Evolutionary conservation across 2,113 vertebrate species (phyloP).

Genomic region (Corythaeola cristata): DNA sequence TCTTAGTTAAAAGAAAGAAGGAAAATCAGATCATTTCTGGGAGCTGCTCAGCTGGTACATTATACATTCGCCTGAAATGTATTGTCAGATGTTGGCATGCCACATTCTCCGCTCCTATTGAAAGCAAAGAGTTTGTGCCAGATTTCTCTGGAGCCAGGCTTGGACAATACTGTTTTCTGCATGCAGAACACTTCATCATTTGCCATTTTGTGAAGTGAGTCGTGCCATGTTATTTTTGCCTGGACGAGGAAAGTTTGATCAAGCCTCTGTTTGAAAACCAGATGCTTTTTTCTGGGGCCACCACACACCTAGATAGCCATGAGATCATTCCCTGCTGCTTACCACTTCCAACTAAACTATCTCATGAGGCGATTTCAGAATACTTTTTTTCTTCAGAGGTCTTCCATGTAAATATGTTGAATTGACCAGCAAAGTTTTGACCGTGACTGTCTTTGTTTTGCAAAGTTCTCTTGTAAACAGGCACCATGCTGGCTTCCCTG

Average conservation of each 20-base stretch:
- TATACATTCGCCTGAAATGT: background rate
- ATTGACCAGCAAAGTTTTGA: constrained; percentile 74
- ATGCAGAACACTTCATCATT: background rate
- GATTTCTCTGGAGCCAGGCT: background rate
- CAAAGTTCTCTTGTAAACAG: constrained; percentile 75
- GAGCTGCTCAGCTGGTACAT: background rate
- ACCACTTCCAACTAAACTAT: background rate
- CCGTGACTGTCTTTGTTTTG: constrained; percentile 79
- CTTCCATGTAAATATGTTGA: constrained; percentile 65
- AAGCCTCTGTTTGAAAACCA: background rate
- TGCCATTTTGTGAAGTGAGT: background rate
- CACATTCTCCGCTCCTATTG: background rate
- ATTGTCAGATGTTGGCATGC: background rate
- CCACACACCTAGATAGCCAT: background rate
- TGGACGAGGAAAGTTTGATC: background rate
- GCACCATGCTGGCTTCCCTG: constrained; percentile 63
- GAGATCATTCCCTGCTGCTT: background rate
- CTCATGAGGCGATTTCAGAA: background rate
- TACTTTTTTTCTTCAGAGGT: background rate
- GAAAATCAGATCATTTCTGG: background rate
- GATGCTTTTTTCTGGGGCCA: background rate
- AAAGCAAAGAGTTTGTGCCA: background rate
- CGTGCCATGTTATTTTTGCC: background rate
- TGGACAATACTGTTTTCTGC: background rate
- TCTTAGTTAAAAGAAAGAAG: background rate